Base-by-base conservation (phyloP, 2,113 vertebrate genomes). In the Mormyrus iriodes region DNA sequence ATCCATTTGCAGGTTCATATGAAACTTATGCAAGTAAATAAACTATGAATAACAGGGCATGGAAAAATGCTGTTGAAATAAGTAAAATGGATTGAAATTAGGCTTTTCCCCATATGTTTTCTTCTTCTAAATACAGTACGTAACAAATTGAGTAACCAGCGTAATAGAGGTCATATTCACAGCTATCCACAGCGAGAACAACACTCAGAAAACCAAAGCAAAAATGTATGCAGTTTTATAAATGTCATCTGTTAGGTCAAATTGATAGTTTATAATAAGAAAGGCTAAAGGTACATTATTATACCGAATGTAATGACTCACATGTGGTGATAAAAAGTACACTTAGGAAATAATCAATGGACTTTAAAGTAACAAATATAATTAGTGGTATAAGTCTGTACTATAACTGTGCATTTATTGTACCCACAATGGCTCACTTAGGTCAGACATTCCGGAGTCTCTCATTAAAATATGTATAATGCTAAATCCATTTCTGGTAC, bases 301-400 rank as follows among this genome's bases (percentile, higher is more conserved):
- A 89, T 44, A 39, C 19, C 17, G 51, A 53, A 89, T 76, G 76
- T 52, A 35, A 52, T 89, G 79, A 89, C 79, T 85, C 88, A 61
- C 35, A 53, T 85, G 79, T 89, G 88, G 88, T 89, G 79, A 84
- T 84, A 85, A 89, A 89, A 52, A 46, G 76, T 89, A 84, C 88
- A 84, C 88, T 89, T 83, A 89, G 88, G 49, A 89, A 89, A 89
- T 89, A 89, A 89, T 89, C 79, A 89, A 89, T 89, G 49, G 15
- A 83, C 52, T 85, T 84, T 65, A 52, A 84, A 61, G 76, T 84
- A 84, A 55, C 52, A 89, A 89, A 89, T 84, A 89, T 89, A 84
- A 89, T 89, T 84, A 58, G 88, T 51, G 42, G 88, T 7, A 27
- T 46, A 89, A n/a, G 82, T 79, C 76, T 61, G 51, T 17, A 48